Evolutionary conservation across 1,140 invertebrate species (phyloP).

Genomic region (Hypsibius dujardini): DNA sequence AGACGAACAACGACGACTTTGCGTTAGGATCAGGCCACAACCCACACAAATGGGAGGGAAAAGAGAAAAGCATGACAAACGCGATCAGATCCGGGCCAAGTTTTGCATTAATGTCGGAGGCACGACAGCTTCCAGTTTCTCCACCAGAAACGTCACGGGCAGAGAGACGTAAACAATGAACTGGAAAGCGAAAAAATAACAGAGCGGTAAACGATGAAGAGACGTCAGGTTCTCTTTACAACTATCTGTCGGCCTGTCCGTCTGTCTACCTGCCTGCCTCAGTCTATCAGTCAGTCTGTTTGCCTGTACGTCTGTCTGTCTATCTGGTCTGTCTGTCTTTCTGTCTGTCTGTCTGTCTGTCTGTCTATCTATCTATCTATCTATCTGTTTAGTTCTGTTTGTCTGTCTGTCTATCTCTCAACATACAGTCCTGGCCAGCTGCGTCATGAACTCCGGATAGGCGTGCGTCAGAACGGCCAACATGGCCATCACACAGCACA

Average conservation of each 20-base stretch:
- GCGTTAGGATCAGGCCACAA: too few relatives aligned
- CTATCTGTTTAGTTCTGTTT: constrained; percentile 18
- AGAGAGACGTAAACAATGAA: constrained; percentile 60
- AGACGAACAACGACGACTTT: too few relatives aligned
- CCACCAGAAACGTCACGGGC: constrained; percentile 61
- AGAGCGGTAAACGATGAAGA: constrained; percentile 17
- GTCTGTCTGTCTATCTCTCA: neutral
- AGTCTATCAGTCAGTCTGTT: too few relatives aligned
- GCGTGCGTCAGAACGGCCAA: constrained; percentile 77
- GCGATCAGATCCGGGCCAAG: constrained; percentile 59
- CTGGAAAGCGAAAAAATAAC: constrained; percentile 29
- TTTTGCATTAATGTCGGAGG: constrained; percentile 64
- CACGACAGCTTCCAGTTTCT: constrained; percentile 61
- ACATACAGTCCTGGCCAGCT: constrained; percentile 53
- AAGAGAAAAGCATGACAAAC: too few relatives aligned
- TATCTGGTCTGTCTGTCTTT: too few relatives aligned
- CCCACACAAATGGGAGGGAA: too few relatives aligned
- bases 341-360: too few relatives aligned
- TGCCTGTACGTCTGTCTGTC: too few relatives aligned
- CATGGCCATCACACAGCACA: constrained; percentile 86
- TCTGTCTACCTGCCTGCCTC: too few relatives aligned
- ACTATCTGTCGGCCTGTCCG: neutral
- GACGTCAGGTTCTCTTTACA: constrained; percentile 15
- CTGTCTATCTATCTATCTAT: neutral
- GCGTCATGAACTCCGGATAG: constrained; percentile 78